These are phyloP conservation scores for Sciurus carolinensis DNA, from an alignment of 2,797 vertebrate species.

Conservation along the genomic window DNA sequence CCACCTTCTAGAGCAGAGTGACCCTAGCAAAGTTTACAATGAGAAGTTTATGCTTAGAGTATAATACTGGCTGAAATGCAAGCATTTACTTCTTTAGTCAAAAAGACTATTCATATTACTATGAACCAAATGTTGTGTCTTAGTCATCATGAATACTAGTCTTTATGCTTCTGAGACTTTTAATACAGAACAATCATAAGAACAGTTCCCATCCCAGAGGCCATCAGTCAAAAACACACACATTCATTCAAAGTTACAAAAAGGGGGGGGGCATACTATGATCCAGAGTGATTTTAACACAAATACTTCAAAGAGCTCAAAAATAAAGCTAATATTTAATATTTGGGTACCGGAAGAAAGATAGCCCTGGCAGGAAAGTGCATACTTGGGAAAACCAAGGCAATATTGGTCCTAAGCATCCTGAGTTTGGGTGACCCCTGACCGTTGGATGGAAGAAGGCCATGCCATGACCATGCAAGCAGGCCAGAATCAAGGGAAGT, in stretches of 20 bases:
- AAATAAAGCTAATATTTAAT: neutral
- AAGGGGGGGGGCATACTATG: too few relatives aligned
- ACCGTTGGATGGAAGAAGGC: neutral
- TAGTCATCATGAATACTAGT: neutral
- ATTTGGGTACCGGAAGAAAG: neutral
- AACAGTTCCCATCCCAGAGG: neutral
- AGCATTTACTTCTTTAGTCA: neutral
- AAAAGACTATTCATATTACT: neutral
- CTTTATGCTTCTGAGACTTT: neutral
- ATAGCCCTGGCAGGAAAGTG: neutral
- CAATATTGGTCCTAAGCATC: neutral
- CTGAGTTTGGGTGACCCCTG: neutral
- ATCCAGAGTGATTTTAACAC: neutral
- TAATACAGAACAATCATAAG: neutral
- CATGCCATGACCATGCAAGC: neutral
- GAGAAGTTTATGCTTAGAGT: neutral
- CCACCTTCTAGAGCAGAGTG: neutral
- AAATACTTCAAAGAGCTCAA: neutral
- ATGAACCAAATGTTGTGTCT: neutral
- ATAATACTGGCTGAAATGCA: neutral
- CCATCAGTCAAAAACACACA: neutral
- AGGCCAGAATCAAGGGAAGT: neutral
- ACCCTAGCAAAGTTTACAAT: too few relatives aligned
- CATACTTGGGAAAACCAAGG: neutral
- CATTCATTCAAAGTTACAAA: neutral